Evolutionary conservation across 2,888 invertebrate genomes (phyloP).

Genomic region (Pristionchus fissidentatus): DNA sequence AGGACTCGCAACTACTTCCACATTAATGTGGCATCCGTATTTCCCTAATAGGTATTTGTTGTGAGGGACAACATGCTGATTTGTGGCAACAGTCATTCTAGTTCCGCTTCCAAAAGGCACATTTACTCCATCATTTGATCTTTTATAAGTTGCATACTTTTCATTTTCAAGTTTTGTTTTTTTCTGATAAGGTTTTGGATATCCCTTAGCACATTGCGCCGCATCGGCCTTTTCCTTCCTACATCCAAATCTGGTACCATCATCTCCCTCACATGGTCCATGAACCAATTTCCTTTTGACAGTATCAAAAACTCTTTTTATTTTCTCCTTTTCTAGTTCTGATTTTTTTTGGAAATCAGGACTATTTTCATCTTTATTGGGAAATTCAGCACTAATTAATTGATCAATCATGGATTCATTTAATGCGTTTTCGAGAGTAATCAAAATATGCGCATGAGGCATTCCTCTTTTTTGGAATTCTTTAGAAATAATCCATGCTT

Average conservation of each 20-base stretch:
- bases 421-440: neutral
- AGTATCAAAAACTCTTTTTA: neutral
- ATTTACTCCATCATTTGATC: neutral
- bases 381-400: neutral
- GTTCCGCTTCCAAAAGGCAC: neutral
- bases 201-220: neutral
- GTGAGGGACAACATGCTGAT: neutral
- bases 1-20: neutral
- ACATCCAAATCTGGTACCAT: neutral
- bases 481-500: neutral
- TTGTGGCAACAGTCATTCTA: neutral
- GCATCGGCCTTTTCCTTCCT: neutral
- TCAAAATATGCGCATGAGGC: neutral
- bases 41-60: neutral
- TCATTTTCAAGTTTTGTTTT: neutral
- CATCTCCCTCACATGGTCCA: neutral
- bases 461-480: conserved; percentile 3
- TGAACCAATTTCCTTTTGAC: neutral
- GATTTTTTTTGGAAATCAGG: neutral
- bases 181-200: neutral
- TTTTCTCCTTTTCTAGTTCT: neutral
- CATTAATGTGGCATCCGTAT: neutral
- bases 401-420: neutral
- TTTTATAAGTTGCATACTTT: neutral
- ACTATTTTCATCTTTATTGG: neutral